Conservation (phyloP, 2,888 invertebrate genomes). For the Drosophila mercatorum region DNA sequence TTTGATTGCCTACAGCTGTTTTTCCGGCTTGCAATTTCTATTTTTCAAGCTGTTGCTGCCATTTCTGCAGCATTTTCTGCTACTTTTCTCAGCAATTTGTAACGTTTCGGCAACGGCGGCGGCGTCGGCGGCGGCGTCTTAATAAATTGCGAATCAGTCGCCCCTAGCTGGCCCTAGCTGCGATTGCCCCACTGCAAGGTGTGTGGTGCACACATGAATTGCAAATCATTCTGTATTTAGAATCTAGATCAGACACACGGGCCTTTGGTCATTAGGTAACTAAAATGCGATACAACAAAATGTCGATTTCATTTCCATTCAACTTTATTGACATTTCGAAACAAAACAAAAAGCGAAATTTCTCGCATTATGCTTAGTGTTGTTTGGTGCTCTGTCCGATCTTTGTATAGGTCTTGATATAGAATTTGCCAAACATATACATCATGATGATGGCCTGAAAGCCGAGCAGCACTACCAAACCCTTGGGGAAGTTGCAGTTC, state of each 20-base stretch:
- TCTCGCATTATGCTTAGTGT: neutral
- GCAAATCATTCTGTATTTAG: constrained; percentile 17
- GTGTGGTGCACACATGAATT: constrained; percentile 6
- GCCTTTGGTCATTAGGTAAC: constrained; percentile 20
- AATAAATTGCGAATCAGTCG: constrained; percentile 9
- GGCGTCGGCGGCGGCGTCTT: neutral
- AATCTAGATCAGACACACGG: constrained; percentile 12
- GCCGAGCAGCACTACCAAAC: constrained; percentile 86
- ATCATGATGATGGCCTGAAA: constrained; percentile 86
- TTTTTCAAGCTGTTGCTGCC: constrained; percentile 21
- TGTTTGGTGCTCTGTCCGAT: neutral
- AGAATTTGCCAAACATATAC: constrained; percentile 87
- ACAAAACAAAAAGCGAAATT: neutral
- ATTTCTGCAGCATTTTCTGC: neutral
- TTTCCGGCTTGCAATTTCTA: constrained; percentile 28
- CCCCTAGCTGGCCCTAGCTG: neutral
- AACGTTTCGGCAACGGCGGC: neutral
- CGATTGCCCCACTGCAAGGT: neutral
- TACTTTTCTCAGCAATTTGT: constrained; percentile 1
- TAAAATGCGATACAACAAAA: neutral
- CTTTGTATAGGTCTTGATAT: constrained; percentile 85
- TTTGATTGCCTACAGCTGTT: constrained; percentile 56
- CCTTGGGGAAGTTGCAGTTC: constrained; percentile 86
- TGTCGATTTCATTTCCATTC: constrained; percentile 6
- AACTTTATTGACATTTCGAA: constrained; percentile 36